Conservation (phyloP, 2,113 vertebrate species). For the Campylomormyrus tamandua region DNA sequence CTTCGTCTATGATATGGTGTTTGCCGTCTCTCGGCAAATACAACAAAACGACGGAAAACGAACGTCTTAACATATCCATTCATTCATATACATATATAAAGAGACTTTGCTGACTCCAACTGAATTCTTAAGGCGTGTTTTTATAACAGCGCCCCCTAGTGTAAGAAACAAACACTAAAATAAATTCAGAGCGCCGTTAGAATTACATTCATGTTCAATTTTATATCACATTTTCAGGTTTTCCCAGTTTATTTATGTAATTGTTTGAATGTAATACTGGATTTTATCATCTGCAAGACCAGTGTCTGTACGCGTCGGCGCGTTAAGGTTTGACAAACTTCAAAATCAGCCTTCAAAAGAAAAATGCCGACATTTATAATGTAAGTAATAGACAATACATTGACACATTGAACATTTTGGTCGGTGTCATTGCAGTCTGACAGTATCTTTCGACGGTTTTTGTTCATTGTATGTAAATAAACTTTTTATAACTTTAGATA, state of each 20-base stretch:
- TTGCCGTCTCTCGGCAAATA: neutral
- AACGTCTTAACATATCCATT: neutral
- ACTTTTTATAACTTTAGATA: neutral
- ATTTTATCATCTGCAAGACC: neutral
- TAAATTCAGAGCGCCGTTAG: neutral
- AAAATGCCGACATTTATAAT: neutral
- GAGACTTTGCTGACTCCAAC: neutral
- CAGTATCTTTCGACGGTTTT: neutral
- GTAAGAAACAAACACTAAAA: neutral
- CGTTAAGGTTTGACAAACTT: neutral
- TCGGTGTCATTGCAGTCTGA: neutral
- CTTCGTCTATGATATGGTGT: neutral
- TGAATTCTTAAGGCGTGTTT: too few relatives aligned
- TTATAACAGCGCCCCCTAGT: neutral
- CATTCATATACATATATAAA: neutral
- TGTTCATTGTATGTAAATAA: neutral
- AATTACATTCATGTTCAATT: neutral
- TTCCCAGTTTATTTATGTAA: neutral
- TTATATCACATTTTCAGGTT: neutral
- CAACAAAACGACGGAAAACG: neutral
- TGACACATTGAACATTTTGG: neutral
- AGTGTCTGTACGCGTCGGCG: neutral
- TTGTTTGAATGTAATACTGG: neutral
- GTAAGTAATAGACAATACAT: neutral
- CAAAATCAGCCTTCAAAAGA: neutral